A percentile compares a stretch with the other conserved stretches of the same genome.
Evolutionary conservation across 2,888 invertebrate genomes (phyloP).

Genomic region (Oeneis ivallda): DNA sequence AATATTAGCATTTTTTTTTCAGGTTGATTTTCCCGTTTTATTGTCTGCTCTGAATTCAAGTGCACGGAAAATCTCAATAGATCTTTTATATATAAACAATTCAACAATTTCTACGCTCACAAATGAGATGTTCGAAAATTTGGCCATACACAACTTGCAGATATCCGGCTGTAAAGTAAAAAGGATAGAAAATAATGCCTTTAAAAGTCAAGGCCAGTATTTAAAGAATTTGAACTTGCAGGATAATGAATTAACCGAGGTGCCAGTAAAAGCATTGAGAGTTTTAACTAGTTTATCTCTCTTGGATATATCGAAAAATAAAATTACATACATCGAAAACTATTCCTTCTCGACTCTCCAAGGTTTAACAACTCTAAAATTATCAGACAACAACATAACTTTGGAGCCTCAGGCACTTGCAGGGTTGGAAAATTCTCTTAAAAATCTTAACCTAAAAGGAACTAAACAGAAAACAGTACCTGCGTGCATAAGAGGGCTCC

Average conservation of each 20-base stretch:
- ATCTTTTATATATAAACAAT: constrained; percentile 94
- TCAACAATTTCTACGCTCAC: constrained; percentile 87
- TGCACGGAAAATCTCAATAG: constrained; percentile 85
- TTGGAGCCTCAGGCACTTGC: constrained; percentile 85
- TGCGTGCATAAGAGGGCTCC: constrained; percentile 88
- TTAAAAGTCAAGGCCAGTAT: constrained; percentile 90
- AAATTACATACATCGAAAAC: constrained; percentile 86
- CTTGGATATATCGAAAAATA: constrained; percentile 92
- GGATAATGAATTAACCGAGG: constrained; percentile 89
- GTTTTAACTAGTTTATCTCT: constrained; percentile 86
- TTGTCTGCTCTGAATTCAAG: constrained; percentile 87
- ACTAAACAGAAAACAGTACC: constrained; percentile 91
- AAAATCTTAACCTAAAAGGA: constrained; percentile 94
- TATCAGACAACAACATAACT: constrained; percentile 93
- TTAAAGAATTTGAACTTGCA: constrained; percentile 92
- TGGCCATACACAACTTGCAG: constrained; percentile 91
- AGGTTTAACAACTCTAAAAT: constrained; percentile 89
- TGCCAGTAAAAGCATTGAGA: constrained; percentile 88
- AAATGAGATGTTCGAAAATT: constrained; percentile 85
- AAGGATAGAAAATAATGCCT: constrained; percentile 86
- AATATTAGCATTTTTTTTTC: constrained; percentile 38
- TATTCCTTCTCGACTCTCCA: constrained; percentile 87
- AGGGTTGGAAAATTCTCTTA: constrained; percentile 90
- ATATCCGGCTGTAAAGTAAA: constrained; percentile 91
- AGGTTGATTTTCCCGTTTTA: constrained; percentile 90